phyloP scores from a whole-genome alignment of 2,113 vertebrate genomes.

The Lagopus muta region DNA sequence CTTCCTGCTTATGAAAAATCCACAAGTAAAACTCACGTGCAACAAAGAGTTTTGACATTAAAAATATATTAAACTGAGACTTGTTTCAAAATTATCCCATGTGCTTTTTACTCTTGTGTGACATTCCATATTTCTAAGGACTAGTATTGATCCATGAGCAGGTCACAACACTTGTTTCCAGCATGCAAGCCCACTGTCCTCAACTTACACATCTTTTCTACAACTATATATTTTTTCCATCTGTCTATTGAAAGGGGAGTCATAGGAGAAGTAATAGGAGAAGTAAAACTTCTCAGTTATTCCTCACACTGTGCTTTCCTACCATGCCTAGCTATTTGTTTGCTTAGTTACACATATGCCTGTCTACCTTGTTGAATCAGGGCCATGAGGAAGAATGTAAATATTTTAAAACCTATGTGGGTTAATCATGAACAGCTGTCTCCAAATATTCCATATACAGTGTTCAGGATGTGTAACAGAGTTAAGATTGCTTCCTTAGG shows the following conservation, averaged over 20 bases:
- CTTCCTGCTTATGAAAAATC: conserved; percentile 47
- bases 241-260: not conserved
- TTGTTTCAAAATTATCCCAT: not conserved
- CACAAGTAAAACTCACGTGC: conserved; percentile 34
- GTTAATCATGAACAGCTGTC: conserved; percentile 50
- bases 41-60: conserved; percentile 28
- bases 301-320: not conserved
- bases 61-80: conserved; percentile 27
- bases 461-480: conserved; percentile 37
- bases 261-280: not conserved
- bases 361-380: conserved; percentile 43
- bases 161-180: not conserved
- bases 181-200: not conserved
- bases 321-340: conserved; percentile 6
- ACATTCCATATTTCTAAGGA: not conserved
- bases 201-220: not conserved
- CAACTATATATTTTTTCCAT: not conserved
- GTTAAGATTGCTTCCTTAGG: not conserved
- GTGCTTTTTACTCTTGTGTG: not conserved
- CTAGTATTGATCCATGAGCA: not conserved
- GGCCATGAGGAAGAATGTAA: conserved; percentile 38
- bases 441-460: conserved; percentile 1
- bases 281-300: not conserved
- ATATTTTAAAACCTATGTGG: conserved; percentile 53
- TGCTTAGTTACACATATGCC: not conserved